These are phyloP conservation scores for Mechanitis mazaeus DNA, from an alignment of 2,888 invertebrate species.

Conservation along the genomic window DNA sequence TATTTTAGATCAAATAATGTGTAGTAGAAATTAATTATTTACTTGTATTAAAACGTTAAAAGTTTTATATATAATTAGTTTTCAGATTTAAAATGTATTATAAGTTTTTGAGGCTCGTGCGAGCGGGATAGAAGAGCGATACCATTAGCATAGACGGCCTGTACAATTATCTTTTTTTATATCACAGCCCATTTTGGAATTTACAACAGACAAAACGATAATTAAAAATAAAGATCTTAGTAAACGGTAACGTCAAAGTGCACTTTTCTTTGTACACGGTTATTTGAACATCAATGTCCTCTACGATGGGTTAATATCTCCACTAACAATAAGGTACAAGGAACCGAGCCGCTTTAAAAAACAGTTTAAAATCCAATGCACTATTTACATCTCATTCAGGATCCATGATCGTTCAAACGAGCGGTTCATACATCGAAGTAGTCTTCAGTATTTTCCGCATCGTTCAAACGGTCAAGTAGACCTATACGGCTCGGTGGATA, in stretches of 20 bases:
- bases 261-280: conserved; percentile 77
- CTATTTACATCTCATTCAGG: conserved; percentile 15
- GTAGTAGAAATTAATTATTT: too few species aligned
- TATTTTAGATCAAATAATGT: too few species aligned
- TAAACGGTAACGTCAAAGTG: conserved; percentile 68
- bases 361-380: conserved; percentile 11
- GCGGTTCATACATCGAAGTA: background rate
- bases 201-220: conserved; percentile 76
- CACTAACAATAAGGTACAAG: conserved; percentile 52
- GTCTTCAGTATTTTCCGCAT: background rate
- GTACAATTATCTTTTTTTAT: conserved; percentile 79
- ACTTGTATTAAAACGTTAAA: too few species aligned
- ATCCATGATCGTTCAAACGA: conserved; percentile 13
- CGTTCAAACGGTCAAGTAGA: too few species aligned
- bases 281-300: conserved; percentile 67
- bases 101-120: conserved; percentile 27
- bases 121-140: conserved; percentile 44
- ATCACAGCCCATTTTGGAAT: conserved; percentile 90
- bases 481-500: conserved; percentile 51
- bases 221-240: conserved; percentile 67
- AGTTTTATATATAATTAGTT: too few species aligned
- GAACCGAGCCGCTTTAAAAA: conserved; percentile 42
- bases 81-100: too few species aligned
- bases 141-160: conserved; percentile 77
- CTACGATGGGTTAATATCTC: conserved; percentile 41